phyloP scores from a whole-genome alignment of 2,888 invertebrate species.

The Pterobdella sp. region DNA sequence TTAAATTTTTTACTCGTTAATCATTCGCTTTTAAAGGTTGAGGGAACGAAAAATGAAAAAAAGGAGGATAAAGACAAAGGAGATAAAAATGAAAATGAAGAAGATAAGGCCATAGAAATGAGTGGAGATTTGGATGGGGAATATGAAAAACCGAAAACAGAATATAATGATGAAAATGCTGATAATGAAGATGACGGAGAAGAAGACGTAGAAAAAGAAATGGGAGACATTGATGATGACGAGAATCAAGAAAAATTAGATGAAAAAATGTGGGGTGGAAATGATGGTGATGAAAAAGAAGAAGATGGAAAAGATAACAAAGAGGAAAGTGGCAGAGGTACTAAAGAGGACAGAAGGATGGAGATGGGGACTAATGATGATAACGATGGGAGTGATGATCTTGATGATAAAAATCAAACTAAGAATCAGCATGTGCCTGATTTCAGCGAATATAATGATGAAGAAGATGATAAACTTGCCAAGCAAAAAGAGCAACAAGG shows the following conservation, averaged over 20 bases:
- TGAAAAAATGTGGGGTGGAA: slow-evolving; percentile 57
- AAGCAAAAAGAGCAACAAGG: slow-evolving; percentile 57
- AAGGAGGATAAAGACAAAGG: slow-evolving; percentile 60
- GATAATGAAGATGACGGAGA: slow-evolving; percentile 56
- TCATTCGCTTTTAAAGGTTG: slow-evolving; percentile 14
- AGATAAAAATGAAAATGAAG: slow-evolving; percentile 54
- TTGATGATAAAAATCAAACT: slow-evolving; percentile 5
- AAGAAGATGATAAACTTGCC: slow-evolving; percentile 61
- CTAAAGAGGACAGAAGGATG: slow-evolving; percentile 23
- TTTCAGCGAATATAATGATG: slow-evolving; percentile 21
- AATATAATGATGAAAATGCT: slow-evolving; percentile 49
- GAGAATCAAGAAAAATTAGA: slow-evolving; percentile 47
- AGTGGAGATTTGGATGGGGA: slow-evolving; percentile 88
- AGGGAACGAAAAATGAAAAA: slow-evolving; percentile 62
- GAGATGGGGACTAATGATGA: slow-evolving; percentile 12
- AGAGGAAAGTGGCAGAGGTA: slow-evolving; percentile 23
- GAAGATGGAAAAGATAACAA: slow-evolving; percentile 21
- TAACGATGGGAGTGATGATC: slow-evolving; percentile 12
- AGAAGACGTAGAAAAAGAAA: slow-evolving; percentile 75
- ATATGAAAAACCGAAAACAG: slow-evolving; percentile 55
- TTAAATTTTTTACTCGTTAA: background rate
- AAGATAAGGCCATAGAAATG: slow-evolving; percentile 67
- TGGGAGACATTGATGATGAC: slow-evolving; percentile 79
- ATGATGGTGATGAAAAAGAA: slow-evolving; percentile 72
- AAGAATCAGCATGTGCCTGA: slow-evolving; percentile 16